Evolutionary conservation across 2,888 invertebrate species (phyloP), one percentile per base, ranked within the genome.

Genomic region (Oasisia sp.): DNA sequence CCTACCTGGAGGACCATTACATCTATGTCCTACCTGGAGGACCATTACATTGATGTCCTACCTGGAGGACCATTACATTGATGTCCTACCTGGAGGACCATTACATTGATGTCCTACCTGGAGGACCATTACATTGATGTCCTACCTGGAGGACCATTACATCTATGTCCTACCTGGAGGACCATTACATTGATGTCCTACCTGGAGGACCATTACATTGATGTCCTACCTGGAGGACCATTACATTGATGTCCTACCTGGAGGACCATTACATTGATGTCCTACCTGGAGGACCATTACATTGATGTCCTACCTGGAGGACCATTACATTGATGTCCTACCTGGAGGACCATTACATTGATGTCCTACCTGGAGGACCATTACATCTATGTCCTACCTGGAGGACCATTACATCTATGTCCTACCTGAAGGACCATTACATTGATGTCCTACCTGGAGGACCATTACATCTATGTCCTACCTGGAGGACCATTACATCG

Each of bases 381-480:
- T 74, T 1, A 74, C 27, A 74, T n/a, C 27, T 27, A 74, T 3
- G 74, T 27, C 74, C n/a, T 74, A 32, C 90, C 32, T 19, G 7
- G 19, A 32, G 44, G 38, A 90, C 90, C 19, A 90, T 90, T 90
- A 90, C 32, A 90, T 2, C 32, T 32, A 74, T 27, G 56, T 32
- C 32, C 2, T 90, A 90, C 27, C 27, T 14, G 32, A 9, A 90
- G 32, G 32, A 32, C 32, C 90, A 90, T 90, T 32, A 90, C 8
- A 32, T 90, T 8, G 32, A 90, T 12, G 94, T 92, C 94, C 74
- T 19, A 74, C 74, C 19, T 74, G 74, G 19, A 74, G 74, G 27
- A 74, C 74, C 74, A 74, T 74, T 74, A n/a, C 7, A 74, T 74
- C 27, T 3, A 74, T 19, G 74, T 74, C 74, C 27, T 74, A 74